phyloP scores from a whole-genome alignment of 1,140 invertebrate genomes.

The Drosophila novamexicana region DNA sequence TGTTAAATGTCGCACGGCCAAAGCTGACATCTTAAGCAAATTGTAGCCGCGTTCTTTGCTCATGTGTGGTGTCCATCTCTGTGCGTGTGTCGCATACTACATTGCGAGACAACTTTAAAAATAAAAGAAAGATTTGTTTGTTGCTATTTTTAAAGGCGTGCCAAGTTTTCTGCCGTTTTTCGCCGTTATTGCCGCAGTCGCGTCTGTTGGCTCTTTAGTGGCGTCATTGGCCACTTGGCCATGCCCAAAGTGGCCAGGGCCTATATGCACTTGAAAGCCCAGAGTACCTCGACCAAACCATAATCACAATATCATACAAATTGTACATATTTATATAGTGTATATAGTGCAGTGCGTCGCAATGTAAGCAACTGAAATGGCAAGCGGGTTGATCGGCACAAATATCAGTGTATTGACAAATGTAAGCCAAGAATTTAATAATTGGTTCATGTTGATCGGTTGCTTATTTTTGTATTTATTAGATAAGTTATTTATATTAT shows the following conservation, averaged over 20 bases:
- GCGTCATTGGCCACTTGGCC: constrained; percentile 52
- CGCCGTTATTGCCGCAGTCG: constrained; percentile 33
- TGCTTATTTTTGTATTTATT: constrained; percentile 8
- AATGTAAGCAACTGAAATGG: constrained; percentile 76
- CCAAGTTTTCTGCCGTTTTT: constrained; percentile 63
- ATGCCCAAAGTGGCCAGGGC: constrained; percentile 45
- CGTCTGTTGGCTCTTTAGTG: constrained; percentile 38
- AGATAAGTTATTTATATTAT: neutral
- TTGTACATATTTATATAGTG: constrained; percentile 36
- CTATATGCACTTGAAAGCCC: constrained; percentile 65
- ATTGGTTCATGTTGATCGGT: constrained; percentile 8
- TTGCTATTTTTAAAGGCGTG: constrained; percentile 80
- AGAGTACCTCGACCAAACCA: constrained; percentile 29
- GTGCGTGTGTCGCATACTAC: constrained; percentile 58
- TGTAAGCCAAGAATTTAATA: constrained; percentile 48
- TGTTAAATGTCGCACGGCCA: constrained; percentile 18
- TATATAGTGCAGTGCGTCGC: constrained; percentile 43
- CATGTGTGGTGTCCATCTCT: constrained; percentile 23
- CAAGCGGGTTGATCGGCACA: constrained; percentile 70
- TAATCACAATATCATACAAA: constrained; percentile 40
- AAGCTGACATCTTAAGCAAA: constrained; percentile 27
- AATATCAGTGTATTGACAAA: constrained; percentile 72
- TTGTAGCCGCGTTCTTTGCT: constrained; percentile 47
- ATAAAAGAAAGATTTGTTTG: constrained; percentile 81
- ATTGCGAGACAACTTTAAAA: constrained; percentile 75